Percentiles rank a stretch among this genome's conserved stretches.
These are phyloP conservation scores for Emydura subglobosa DNA, from an alignment of 2,113 vertebrate genomes.

Conservation along the genomic window DNA sequence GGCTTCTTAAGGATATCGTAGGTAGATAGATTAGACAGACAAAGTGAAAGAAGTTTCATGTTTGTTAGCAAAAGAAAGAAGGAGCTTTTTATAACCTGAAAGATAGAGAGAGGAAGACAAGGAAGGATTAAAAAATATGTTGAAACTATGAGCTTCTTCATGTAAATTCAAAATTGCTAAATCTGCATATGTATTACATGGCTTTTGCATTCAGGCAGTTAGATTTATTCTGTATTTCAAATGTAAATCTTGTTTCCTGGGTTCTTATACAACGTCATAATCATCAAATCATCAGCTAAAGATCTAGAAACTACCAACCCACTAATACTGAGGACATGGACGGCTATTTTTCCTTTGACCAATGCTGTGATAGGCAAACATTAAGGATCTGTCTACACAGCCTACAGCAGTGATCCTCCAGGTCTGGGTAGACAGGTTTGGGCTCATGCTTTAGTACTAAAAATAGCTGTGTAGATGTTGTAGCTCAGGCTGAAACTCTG, in stretches of 20 bases:
- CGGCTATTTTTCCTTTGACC: neutral
- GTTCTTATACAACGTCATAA: neutral
- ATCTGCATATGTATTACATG: neutral
- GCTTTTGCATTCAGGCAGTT: neutral
- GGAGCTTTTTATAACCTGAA: neutral
- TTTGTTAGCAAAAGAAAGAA: conserved; percentile 7
- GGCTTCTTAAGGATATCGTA: neutral
- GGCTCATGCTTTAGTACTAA: neutral
- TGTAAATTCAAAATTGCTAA: neutral
- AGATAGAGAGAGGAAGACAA: neutral
- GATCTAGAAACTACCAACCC: neutral
- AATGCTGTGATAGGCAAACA: neutral
- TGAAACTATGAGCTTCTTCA: neutral
- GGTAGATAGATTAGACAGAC: neutral
- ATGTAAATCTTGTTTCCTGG: neutral
- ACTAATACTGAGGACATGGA: neutral
- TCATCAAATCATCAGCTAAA: neutral
- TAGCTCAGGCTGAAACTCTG: neutral
- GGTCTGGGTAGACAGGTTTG: neutral
- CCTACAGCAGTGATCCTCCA: neutral
- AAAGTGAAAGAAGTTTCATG: neutral
- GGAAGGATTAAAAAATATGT: neutral
- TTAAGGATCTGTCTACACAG: neutral
- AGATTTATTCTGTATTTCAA: neutral
- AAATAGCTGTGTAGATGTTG: neutral